A percentile compares a stretch with the other conserved stretches of the same genome.
Evolutionary conservation across 2,797 vertebrate genomes (phyloP).

Genomic region (Enteromius viviparus): DNA sequence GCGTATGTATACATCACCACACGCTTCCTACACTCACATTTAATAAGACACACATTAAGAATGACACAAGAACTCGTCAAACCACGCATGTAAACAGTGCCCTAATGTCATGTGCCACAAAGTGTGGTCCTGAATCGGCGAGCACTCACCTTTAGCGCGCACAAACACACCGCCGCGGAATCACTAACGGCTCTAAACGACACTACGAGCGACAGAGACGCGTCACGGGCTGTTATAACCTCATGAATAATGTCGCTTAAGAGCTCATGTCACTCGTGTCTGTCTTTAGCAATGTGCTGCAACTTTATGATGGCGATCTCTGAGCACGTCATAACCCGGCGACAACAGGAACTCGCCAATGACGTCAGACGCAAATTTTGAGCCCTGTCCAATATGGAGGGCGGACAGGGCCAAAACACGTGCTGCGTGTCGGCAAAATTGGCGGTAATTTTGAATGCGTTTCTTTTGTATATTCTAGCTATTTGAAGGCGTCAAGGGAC

Average conservation of each 20-base stretch:
- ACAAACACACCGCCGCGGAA: not conserved
- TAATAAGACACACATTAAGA: no score
- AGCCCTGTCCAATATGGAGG: not conserved
- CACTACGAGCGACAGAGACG: not conserved
- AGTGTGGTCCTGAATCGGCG: not conserved
- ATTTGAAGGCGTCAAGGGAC: no score
- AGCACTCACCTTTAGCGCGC: constrained; percentile 5
- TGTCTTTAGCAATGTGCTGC: constrained; percentile 40
- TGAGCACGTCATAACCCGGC: constrained; percentile 25
- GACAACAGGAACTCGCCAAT: not conserved
- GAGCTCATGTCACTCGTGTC: constrained; percentile 31
- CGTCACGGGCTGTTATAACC: not conserved
- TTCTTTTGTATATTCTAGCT: no score
- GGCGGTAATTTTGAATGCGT: no score
- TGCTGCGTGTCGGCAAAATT: no score
- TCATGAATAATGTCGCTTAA: not conserved
- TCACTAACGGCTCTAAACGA: not conserved
- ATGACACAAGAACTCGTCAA: not conserved
- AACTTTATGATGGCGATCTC: constrained; percentile 38
- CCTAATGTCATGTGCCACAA: not conserved
- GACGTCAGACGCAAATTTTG: constrained; percentile 2
- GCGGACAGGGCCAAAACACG: not conserved
- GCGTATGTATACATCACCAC: not conserved
- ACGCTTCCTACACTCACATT: not conserved
- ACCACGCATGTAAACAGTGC: not conserved